Evolutionary conservation across 30 jellyfish, hydroid and myxozoan species (phyloP).

Genomic region (Hydra vulgaris): DNA sequence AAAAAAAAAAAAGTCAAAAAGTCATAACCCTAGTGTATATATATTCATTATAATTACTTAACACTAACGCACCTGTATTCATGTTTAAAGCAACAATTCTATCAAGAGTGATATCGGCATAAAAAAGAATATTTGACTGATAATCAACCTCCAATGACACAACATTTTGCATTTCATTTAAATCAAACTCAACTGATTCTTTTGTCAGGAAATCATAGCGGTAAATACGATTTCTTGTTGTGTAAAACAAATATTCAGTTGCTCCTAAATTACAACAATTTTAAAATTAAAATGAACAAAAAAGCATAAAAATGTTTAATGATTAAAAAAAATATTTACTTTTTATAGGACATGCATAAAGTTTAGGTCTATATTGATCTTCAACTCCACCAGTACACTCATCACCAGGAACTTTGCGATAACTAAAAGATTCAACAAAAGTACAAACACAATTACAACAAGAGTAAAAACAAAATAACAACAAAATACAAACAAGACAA

Average conservation of each 20-base stretch:
- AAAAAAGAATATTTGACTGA: slow-evolving; percentile 38
- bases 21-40: too few species aligned
- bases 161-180: slow-evolving; percentile 37
- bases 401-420: slow-evolving; percentile 91
- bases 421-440: slow-evolving; percentile 22
- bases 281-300: too few species aligned
- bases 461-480: background rate
- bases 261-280: slow-evolving; percentile 17
- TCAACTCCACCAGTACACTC: slow-evolving; percentile 67
- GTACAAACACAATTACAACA: background rate
- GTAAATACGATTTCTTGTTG: slow-evolving; percentile 38
- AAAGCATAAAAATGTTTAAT: too few species aligned
- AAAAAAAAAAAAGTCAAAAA: too few species aligned
- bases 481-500: too few species aligned
- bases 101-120: slow-evolving; percentile 76
- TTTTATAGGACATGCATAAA: slow-evolving; percentile 45
- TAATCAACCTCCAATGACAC: slow-evolving; percentile 61
- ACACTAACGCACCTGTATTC: slow-evolving; percentile 14
- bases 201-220: slow-evolving; percentile 33
- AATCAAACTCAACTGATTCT: slow-evolving; percentile 11
- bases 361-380: slow-evolving; percentile 14
- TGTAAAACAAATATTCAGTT: slow-evolving; percentile 43
- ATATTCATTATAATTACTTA: too few species aligned
- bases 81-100: slow-evolving; percentile 26
- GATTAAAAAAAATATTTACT: slow-evolving; percentile 15